Percentiles rank a stretch among this genome's conserved stretches.
Conservation (phyloP, 1,140 invertebrate species). For the Pinna nobilis region DNA sequence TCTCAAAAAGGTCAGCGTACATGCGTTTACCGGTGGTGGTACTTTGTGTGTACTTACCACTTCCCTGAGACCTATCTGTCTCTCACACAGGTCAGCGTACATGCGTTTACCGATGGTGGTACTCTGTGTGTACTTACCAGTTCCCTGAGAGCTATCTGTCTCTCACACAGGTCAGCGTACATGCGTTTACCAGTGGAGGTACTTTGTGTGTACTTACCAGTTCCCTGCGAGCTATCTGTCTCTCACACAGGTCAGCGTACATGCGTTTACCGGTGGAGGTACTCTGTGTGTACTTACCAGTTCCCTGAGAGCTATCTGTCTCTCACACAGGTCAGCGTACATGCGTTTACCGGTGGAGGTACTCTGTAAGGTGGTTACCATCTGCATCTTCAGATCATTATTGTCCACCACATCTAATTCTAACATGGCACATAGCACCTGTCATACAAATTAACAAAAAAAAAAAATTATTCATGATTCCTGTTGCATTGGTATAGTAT, state of each 20-base stretch:
- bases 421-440: slow-evolving; percentile 87
- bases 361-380: slow-evolving; percentile 87
- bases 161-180: slow-evolving; percentile 84
- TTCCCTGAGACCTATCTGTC: slow-evolving; percentile 85
- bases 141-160: slow-evolving; percentile 85
- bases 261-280: slow-evolving; percentile 82
- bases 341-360: slow-evolving; percentile 82
- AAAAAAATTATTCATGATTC: too few relatives aligned
- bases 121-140: slow-evolving; percentile 82
- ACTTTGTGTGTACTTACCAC: slow-evolving; percentile 82
- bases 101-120: slow-evolving; percentile 82
- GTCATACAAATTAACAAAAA: slow-evolving; percentile 44
- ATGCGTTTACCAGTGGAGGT: slow-evolving; percentile 82
- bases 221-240: slow-evolving; percentile 85
- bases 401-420: slow-evolving; percentile 85
- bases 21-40: slow-evolving; percentile 82
- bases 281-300: slow-evolving; percentile 82
- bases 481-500: too few relatives aligned
- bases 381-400: slow-evolving; percentile 82
- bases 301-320: slow-evolving; percentile 85
- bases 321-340: slow-evolving; percentile 84
- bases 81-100: slow-evolving; percentile 84
- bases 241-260: slow-evolving; percentile 84
- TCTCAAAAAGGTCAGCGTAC: slow-evolving; percentile 84
- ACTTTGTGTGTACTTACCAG: slow-evolving; percentile 82